Base-by-base conservation (phyloP, 2,888 invertebrate genomes). In the Tanytarsus gracilentus region DNA sequence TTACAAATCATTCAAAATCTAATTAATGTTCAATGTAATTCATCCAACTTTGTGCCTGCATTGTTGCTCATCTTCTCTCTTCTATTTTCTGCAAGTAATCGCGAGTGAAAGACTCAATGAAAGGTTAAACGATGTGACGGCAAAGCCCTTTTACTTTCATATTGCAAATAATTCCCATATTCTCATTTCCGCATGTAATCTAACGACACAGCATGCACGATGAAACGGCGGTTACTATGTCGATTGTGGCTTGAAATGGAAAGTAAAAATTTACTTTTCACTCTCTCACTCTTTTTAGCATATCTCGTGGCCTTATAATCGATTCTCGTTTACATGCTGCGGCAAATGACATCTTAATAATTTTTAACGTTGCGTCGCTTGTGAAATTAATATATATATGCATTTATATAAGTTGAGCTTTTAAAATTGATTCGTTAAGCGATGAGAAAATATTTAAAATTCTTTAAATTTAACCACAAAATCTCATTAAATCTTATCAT, bases 341-440 rank as follows among this genome's bases (percentile, higher is more conserved):
- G 16, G 21, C 55, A 23, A 40, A 58, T 58, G 48, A 58, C 58
- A 58, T 58, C 58, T 58, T 58, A 58, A 58, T 58, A 40, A 58
- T 18, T n/a, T n/a, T n/a, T n/a, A n/a, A n/a, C n/a, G n/a, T n/a
- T n/a, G n/a, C n/a, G n/a, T n/a, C n/a, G n/a, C n/a, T n/a, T n/a
- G n/a, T n/a, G n/a, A n/a, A n/a, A n/a, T n/a, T n/a, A n/a, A n/a
- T n/a, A n/a, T n/a, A n/a, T n/a, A n/a, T n/a, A n/a, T n/a, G n/a
- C n/a, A n/a, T n/a, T n/a, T n/a, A n/a, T n/a, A n/a, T n/a, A n/a
- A n/a, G n/a, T n/a, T n/a, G n/a, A n/a, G n/a, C n/a, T n/a, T n/a
- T n/a, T n/a, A n/a, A n/a, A n/a, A n/a, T n/a, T n/a, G n/a, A n/a
- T n/a, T n/a, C n/a, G n/a, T n/a, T n/a, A n/a, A n/a, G n/a, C n/a